phyloP scores from a whole-genome alignment of 1,140 invertebrate genomes.

The Pseudomyrmex flavicornis region DNA sequence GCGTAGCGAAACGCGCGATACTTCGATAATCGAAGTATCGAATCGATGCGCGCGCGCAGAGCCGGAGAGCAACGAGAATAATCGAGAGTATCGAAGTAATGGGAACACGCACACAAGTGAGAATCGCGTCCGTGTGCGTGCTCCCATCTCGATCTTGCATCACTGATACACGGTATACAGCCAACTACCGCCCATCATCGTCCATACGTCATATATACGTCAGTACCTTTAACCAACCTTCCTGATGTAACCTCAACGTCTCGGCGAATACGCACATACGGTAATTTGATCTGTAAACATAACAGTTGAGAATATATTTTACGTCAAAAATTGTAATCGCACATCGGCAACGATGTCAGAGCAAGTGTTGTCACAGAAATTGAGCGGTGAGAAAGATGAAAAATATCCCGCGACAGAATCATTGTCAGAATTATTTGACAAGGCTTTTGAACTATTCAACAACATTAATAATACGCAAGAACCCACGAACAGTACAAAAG shows the following conservation, averaged over 20 bases:
- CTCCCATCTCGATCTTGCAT: too few species aligned
- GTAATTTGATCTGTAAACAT: background rate
- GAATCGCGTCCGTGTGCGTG: too few species aligned
- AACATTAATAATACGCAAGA: conserved; percentile 86
- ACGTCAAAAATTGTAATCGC: background rate
- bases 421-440: conserved; percentile 87
- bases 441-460: conserved; percentile 87
- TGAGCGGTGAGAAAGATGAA: conserved; percentile 16
- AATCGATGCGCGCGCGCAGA: too few species aligned
- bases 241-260: background rate
- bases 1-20: too few species aligned
- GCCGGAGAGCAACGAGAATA: too few species aligned
- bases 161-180: too few species aligned
- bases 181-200: too few species aligned
- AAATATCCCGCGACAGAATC: conserved; percentile 68
- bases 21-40: too few species aligned
- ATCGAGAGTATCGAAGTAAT: too few species aligned
- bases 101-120: too few species aligned
- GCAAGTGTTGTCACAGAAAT: conserved; percentile 13
- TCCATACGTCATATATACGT: background rate
- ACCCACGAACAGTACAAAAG: conserved; percentile 86
- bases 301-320: background rate
- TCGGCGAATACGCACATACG: too few species aligned
- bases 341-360: conserved; percentile 27
- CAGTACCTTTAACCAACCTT: background rate